These are phyloP conservation scores for Barnardius zonarius DNA, from an alignment of 2,113 vertebrate genomes.

Conservation along the genomic window DNA sequence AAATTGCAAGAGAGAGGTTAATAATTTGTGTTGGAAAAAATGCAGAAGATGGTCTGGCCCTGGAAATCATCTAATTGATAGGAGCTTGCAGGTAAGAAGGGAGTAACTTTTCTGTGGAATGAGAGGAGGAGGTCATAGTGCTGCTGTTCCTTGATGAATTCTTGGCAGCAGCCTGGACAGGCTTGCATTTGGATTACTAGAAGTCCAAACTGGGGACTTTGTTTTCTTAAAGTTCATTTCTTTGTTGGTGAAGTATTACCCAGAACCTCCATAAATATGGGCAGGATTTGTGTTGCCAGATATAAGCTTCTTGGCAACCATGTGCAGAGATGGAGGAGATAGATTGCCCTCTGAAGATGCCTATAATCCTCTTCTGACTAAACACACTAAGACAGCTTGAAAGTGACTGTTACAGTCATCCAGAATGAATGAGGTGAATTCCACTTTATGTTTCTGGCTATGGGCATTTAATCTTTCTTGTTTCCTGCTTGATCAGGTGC, in stretches of 20 bases:
- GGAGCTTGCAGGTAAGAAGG: neutral
- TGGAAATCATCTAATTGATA: neutral
- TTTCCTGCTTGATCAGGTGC: neutral
- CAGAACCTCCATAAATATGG: neutral
- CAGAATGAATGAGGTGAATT: neutral
- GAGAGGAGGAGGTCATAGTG: neutral
- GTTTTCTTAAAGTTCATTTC: neutral
- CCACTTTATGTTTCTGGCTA: neutral
- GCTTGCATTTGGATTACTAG: neutral
- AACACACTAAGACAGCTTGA: neutral
- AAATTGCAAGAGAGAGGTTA: neutral
- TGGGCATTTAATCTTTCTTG: neutral
- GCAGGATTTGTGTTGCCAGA: neutral
- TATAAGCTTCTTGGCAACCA: fast-evolving
- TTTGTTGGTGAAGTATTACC: neutral
- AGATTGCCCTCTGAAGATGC: neutral
- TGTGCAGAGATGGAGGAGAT: neutral
- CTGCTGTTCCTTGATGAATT: neutral
- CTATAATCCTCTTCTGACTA: neutral
- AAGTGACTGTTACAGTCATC: neutral
- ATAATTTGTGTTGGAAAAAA: neutral
- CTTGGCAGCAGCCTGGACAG: neutral
- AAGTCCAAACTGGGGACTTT: neutral
- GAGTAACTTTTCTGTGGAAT: neutral
- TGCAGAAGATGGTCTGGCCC: neutral